Percentiles rank a stretch among this genome's conserved stretches.
phyloP scores from a whole-genome alignment of 1,140 invertebrate species.

The Papilio glaucus region DNA sequence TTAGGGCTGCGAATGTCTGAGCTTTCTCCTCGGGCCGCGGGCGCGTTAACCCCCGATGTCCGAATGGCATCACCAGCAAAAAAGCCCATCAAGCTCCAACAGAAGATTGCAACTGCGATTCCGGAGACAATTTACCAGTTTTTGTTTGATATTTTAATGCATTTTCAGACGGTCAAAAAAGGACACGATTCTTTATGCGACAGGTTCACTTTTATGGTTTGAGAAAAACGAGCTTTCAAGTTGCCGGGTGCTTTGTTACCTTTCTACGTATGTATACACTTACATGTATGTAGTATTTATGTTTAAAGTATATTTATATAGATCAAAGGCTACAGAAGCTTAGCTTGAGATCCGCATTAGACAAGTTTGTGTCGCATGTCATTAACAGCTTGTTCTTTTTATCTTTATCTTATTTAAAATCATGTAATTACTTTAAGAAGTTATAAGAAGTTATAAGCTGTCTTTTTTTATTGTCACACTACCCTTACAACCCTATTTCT shows the following conservation, averaged over 20 bases:
- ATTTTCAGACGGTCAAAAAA: constrained; percentile 51
- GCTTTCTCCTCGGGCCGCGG: constrained; percentile 26
- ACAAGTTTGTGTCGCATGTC: no score
- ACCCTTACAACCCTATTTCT: no score
- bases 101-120: constrained; percentile 63
- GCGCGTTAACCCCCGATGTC: constrained; percentile 39
- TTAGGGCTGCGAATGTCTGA: constrained; percentile 26
- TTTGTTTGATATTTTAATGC: constrained; percentile 55
- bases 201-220: constrained; percentile 34
- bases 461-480: no score
- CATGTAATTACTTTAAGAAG: no score
- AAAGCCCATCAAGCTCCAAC: constrained; percentile 51
- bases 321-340: no score
- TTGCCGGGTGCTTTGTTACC: constrained; percentile 22
- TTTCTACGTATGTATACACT: neutral
- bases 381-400: no score
- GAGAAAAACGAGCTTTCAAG: constrained; percentile 32
- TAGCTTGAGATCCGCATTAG: no score
- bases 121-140: constrained; percentile 65
- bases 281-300: constrained; percentile 11
- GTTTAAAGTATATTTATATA: neutral
- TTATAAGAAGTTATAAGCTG: no score
- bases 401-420: no score
- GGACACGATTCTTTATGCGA: constrained; percentile 37
- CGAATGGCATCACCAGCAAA: constrained; percentile 51